Evolutionary conservation across 2,888 invertebrate genomes (phyloP), one percentile per base, ranked within the genome.

Genomic region (Hypolimnas misippus): DNA sequence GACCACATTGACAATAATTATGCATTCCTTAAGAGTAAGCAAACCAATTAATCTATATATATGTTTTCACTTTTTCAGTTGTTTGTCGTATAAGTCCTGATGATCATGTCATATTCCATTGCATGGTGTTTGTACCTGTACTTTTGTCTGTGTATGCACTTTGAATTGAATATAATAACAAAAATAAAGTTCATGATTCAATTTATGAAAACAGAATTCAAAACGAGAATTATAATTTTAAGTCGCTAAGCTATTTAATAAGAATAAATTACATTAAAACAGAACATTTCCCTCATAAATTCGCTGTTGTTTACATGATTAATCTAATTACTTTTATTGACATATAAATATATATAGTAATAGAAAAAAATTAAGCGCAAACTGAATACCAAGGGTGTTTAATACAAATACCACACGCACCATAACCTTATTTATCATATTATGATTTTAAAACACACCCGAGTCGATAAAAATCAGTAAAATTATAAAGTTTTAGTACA

Each of bases 11-110:
- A 16, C 21, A 21, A 12, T 33, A 40, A 25, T 35, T 7, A 58
- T 42, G 52, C 17, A 14, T 31, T 58, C 33, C 12, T 40, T 50
- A 14, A 31, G 52, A 42, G 52, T 58, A 58, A 52, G 58, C 52
- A 52, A 42, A 25, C 16, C 42, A 12, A 35, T 38, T 38, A 8
- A 33, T 57, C 14, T 33, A 46, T 56, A 8, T 33, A 50, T 46
- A n/a, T 12, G 40, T 21, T 44, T 10, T 21, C 16, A 19, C 12
- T 19, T 44, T 14, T 3, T 44, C 44, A 44, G 19, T 21, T 44
- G 44, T 44, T 44, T 42, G 42, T 33, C 42, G 14, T 14, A 7
- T 10, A 16, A 17, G 21, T 10, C 12, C 4, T 44, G 44, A 21
- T 46, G 10, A 17, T n/a, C 31, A 50, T 50, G 31, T 50, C 21